Base-by-base conservation (phyloP, 1,140 invertebrate genomes). In the Littorina saxatilis region DNA sequence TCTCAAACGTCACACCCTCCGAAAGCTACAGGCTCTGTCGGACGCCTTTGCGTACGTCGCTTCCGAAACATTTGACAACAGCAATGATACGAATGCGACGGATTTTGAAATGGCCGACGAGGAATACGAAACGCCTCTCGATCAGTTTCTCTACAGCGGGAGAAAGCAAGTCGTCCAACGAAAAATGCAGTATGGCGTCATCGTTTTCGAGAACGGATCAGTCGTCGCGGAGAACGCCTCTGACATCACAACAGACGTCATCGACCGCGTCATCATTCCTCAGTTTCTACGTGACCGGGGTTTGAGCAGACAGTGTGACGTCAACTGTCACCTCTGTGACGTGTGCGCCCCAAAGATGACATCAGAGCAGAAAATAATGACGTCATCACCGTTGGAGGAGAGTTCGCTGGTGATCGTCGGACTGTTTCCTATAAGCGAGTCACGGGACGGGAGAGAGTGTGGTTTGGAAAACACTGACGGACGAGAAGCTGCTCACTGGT, bases 381-480 rank as follows among this genome's bases (percentile, higher is more conserved):
- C 35, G 73, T 83, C 58, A 58, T 68, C 29, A 27, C 13, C 55
- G 5, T 0, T 73, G 0, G 15, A 79, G 11, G 73, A 81, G 40
- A 81, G 66, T 0, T 81, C 82, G 29, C 32, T 84, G 11, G 23
- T 84, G 29, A 55, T 87, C 43, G 81, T 83, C 15, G 86, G 82
- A 1, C 43, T 84, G 5, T 84, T 87, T 29, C 85, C 86, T 37
- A 72, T 87, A 5, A 68, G 66, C 39, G 11, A 39, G 9, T 5
- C 13, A 17, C 15, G 37, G 35, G 43, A 47, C 43, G 43, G 23
- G 9, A 39, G 40, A 11, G 76, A 78, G 35, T 87, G 86, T 52
- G 35, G 37, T n/a, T 27, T 39, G 17, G 27, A 75, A n/a, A 83
- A 84, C 27, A 17, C 55, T 15, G 68, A 55, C 55, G 84, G 83